phyloP scores from a whole-genome alignment of 2,888 invertebrate species.

The Diogma glabrata region DNA sequence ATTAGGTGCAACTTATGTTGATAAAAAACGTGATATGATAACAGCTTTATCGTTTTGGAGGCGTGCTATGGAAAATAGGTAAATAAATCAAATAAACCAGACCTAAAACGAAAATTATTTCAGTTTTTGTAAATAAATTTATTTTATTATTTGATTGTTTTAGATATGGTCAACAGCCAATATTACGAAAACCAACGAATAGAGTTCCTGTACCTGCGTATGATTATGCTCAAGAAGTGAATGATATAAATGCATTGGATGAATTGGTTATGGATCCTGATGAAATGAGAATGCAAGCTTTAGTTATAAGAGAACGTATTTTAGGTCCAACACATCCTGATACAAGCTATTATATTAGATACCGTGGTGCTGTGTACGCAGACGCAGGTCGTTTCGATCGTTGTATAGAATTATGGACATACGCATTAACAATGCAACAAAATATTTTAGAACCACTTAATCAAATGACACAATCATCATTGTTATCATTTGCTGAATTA shows the following conservation, averaged over 20 bases:
- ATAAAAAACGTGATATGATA: slow-evolving; percentile 89
- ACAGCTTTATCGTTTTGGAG: slow-evolving; percentile 83
- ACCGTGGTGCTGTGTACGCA: slow-evolving; percentile 85
- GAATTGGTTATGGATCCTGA: slow-evolving; percentile 87
- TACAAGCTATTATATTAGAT: slow-evolving; percentile 92
- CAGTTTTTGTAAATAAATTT: slow-evolving; percentile 1
- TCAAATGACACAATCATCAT: slow-evolving; percentile 88
- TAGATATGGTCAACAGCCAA: slow-evolving; percentile 43
- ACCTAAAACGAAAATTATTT: too few relatives aligned
- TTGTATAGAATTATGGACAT: slow-evolving; percentile 92
- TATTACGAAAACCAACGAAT: slow-evolving; percentile 62
- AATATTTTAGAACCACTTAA: slow-evolving; percentile 83
- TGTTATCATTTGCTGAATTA: slow-evolving; percentile 89
- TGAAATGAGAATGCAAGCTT: slow-evolving; percentile 90
- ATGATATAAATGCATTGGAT: slow-evolving; percentile 64
- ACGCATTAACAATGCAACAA: slow-evolving; percentile 94
- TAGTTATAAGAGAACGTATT: slow-evolving; percentile 85
- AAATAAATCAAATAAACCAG: too few relatives aligned
- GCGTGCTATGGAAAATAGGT: slow-evolving; percentile 75
- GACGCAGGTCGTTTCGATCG: slow-evolving; percentile 86
- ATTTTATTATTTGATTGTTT: slow-evolving; percentile 32
- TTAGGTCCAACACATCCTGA: slow-evolving; percentile 90
- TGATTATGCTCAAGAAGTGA: slow-evolving; percentile 76
- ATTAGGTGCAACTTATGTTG: slow-evolving; percentile 91
- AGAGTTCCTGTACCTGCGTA: slow-evolving; percentile 71